Evolutionary conservation across 2,888 invertebrate species (phyloP).

Genomic region (Euclidia mi): DNA sequence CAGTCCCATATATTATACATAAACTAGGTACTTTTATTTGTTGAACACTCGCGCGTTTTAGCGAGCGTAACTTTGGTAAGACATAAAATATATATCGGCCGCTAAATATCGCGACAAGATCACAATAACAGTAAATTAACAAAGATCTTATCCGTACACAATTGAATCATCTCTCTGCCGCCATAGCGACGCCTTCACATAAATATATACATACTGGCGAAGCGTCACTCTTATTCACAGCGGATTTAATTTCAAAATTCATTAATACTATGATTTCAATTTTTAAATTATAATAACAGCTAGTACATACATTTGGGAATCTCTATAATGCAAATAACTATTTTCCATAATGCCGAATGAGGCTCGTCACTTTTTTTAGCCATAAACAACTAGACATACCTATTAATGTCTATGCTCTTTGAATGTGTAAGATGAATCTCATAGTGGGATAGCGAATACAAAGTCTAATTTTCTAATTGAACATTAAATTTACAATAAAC

Average conservation of each 20-base stretch:
- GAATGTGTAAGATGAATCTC: constrained; percentile 26
- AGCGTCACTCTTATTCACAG: constrained; percentile 32
- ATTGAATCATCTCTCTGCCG: neutral
- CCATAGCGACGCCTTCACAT: constrained; percentile 12
- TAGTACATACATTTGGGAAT: constrained; percentile 13
- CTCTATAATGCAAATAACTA: constrained; percentile 19
- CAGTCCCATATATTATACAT: too few relatives aligned
- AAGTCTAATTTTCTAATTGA: constrained; percentile 24
- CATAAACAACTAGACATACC: neutral
- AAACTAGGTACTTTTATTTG: neutral
- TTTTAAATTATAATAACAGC: constrained; percentile 16
- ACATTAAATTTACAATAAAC: constrained; percentile 39
- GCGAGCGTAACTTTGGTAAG: neutral
- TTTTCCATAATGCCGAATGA: constrained; percentile 6
- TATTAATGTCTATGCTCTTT: constrained; percentile 15
- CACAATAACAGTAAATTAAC: too few relatives aligned
- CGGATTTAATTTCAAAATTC: constrained; percentile 22
- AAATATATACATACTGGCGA: constrained; percentile 33
- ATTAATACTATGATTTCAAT: constrained; percentile 16
- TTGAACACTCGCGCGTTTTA: constrained; percentile 1
- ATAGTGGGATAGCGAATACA: constrained; percentile 16
- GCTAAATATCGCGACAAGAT: neutral
- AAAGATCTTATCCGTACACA: too few relatives aligned
- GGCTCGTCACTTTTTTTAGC: too few relatives aligned
- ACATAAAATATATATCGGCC: too few relatives aligned